These are phyloP conservation scores for Phaonia tiefii DNA, from an alignment of 2,888 invertebrate species.

Conservation along the genomic window DNA sequence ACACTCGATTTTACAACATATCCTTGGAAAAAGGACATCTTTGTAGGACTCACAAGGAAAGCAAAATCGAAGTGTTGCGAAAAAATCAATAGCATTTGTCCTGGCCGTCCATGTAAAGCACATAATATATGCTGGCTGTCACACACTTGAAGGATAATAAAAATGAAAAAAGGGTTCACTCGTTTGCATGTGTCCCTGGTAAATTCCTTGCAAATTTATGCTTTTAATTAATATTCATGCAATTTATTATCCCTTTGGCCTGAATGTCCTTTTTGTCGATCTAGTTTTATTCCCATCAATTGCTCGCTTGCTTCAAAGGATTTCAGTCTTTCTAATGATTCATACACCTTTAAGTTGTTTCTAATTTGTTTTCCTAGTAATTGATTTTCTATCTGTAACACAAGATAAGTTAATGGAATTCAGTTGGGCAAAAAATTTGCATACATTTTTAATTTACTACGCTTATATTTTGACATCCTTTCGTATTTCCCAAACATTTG, in stretches of 20 bases:
- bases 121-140: no score
- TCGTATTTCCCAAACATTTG: not conserved
- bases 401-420: constrained; percentile 18
- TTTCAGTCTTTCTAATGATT: no score
- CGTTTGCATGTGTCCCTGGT: not conserved
- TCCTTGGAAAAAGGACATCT: not conserved
- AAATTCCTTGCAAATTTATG: no score
- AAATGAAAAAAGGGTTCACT: constrained; percentile 12
- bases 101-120: no score
- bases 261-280: constrained; percentile 32
- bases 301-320: no score
- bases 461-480: constrained; percentile 44
- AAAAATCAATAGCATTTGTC: no score
- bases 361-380: constrained; percentile 23
- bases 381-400: constrained; percentile 22
- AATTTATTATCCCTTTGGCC: constrained; percentile 50
- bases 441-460: no score
- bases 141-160: no score
- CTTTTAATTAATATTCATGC: constrained; percentile 58
- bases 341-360: no score
- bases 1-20: constrained; percentile 23
- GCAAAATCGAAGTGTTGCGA: no score
- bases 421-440: constrained; percentile 44
- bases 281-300: constrained; percentile 12
- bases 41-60: no score